A percentile compares a stretch with the other conserved stretches of the same genome.
Evolutionary conservation across 2,113 vertebrate species (phyloP).

Genomic region (Oxyruncus cristatus): DNA sequence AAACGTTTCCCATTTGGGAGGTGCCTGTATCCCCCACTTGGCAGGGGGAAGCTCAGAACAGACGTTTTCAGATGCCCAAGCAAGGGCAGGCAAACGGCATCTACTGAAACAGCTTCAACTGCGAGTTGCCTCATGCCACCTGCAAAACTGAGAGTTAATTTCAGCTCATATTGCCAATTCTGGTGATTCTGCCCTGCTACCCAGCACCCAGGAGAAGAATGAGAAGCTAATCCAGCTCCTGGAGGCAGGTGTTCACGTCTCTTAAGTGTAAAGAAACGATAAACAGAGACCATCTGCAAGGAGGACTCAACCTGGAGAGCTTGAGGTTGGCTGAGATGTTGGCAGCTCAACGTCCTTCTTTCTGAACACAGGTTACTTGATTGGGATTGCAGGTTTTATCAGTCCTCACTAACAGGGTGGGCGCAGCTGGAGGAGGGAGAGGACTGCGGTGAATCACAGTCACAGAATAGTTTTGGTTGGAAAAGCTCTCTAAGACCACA

Average conservation of each 20-base stretch:
- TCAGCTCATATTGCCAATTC: fast-evolving
- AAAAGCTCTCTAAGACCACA: not conserved
- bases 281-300: not conserved
- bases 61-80: not conserved
- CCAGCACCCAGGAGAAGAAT: not conserved
- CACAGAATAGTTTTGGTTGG: fast-evolving
- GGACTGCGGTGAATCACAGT: not conserved
- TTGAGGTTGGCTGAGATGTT: not conserved
- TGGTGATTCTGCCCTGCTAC: not conserved
- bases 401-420: not conserved
- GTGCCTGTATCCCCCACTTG: too few species aligned
- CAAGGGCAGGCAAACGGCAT: fast-evolving
- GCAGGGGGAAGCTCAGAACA: not conserved
- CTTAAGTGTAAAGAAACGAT: too few species aligned
- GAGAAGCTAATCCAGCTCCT: not conserved
- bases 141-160: not conserved
- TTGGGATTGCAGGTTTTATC: not conserved
- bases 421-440: not conserved
- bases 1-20: fast-evolving
- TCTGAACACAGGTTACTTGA: fast-evolving
- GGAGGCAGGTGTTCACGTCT: fast-evolving
- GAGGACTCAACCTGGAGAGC: not conserved
- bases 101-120: not conserved
- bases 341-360: not conserved
- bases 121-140: fast-evolving